Evolutionary conservation across 2,888 invertebrate species (phyloP), one percentile per base, ranked within the genome.

Genomic region (Phyto melanocephala): DNA sequence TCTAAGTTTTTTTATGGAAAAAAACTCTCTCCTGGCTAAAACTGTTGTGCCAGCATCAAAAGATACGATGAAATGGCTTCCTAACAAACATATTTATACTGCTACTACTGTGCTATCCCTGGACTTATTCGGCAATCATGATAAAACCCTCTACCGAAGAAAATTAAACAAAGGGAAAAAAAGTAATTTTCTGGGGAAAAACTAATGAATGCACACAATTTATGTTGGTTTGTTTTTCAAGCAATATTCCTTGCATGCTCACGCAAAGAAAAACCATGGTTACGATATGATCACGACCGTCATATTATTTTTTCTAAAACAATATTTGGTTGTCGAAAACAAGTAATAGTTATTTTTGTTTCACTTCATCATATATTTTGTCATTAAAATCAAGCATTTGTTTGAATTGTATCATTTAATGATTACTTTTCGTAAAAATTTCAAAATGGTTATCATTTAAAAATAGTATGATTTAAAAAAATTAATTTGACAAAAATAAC

Each of bases 21-120:
- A 13, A 70, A 77, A 70, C 52, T 77, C 68, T 42, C 13, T 60
- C 20, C 50, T 67, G 58, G 50, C 40, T 68, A 42, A 28, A 68
- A 65, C 58, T 67, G 58, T 54, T 56, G 71, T 28, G 40, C 56
- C 33, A 65, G 22, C 58, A 65, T 42, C 40, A 52, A 71, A 52
- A 72, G 58, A 65, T 79, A 72, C 65, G 42, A 58, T 68, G 15
- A 60, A 68, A 77, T 72, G 42, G 58, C 79, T 65, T 79, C 56
- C 58, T 58, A 37, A 37, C 71, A 79, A 72, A 76, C 62, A 81
- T 63, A 76, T 65, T 68, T 81, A 50, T 63, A 10, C 7, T 42
- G 52, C 33, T 60, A 20, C 22, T 28, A 1, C 42, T 54, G 7
- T 35, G 22, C 24, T 60, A 52, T 40, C 62, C 28, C 67, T 35